Evolutionary conservation across 2,113 vertebrate species (phyloP).

Genomic region (Nesogale talazaci): DNA sequence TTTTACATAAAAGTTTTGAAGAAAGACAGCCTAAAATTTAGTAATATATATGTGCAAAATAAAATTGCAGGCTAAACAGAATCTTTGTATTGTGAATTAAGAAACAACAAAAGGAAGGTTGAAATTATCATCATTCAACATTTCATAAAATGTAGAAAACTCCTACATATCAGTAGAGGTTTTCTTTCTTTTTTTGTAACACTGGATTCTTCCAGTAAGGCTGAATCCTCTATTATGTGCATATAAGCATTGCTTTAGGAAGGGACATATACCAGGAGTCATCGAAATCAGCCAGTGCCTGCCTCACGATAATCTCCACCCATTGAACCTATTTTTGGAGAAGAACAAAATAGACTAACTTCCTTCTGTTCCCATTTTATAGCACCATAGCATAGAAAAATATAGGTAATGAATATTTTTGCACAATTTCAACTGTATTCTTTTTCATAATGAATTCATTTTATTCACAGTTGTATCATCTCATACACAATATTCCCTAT

Average conservation of each 20-base stretch:
- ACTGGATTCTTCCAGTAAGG: background rate
- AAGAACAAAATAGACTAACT: too few relatives aligned
- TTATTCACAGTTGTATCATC: background rate
- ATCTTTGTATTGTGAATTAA: background rate
- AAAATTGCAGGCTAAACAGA: background rate
- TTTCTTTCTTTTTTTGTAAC: background rate
- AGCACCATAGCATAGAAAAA: background rate
- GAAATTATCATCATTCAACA: background rate
- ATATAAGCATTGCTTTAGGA: too few relatives aligned
- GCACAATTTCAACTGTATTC: too few relatives aligned
- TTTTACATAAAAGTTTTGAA: constrained; percentile 9
- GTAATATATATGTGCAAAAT: background rate
- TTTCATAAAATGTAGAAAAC: background rate
- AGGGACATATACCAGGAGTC: background rate
- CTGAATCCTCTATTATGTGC: background rate
- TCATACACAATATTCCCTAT: background rate
- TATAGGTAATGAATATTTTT: background rate
- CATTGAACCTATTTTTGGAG: background rate
- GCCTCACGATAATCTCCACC: background rate
- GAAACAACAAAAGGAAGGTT: background rate
- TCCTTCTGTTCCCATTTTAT: too few relatives aligned
- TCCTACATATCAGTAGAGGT: background rate
- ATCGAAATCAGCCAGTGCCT: background rate
- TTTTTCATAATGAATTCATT: background rate
- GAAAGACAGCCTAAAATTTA: background rate